phyloP scores from a whole-genome alignment of 2,888 invertebrate genomes.

The Tenthredo notha region DNA sequence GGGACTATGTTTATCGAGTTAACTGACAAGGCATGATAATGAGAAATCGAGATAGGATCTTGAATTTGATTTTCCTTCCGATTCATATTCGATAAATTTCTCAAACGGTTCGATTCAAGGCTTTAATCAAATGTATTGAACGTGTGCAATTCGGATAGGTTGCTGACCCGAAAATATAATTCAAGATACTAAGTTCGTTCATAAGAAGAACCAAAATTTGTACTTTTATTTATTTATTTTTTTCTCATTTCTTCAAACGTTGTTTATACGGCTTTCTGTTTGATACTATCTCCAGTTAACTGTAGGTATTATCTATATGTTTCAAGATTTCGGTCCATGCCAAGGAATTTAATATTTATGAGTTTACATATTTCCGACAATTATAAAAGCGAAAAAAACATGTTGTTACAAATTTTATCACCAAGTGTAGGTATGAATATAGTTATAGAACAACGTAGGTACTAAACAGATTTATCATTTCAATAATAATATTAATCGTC shows the following conservation, averaged over 20 bases:
- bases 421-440: not conserved
- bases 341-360: not conserved
- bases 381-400: not conserved
- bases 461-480: not conserved
- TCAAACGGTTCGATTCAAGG: not conserved
- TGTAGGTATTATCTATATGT: not conserved
- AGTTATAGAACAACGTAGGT: not conserved
- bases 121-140: not conserved
- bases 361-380: not conserved
- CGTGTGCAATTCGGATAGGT: not conserved
- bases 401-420: conserved; percentile 31
- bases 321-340: not conserved
- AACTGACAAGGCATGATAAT: not conserved
- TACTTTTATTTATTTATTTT: not conserved
- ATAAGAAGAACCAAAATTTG: not conserved
- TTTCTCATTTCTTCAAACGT: not conserved
- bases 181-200: not conserved
- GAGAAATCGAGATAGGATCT: not conserved
- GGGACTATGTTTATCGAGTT: not conserved
- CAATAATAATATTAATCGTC: conserved; percentile 6
- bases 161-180: conserved; percentile 7
- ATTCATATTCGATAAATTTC: not conserved
- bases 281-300: not conserved
- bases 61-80: not conserved
- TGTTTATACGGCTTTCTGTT: too few relatives aligned